These are phyloP conservation scores for Stenodera caucasica DNA, from an alignment of 2,888 invertebrate genomes.

Conservation along the genomic window DNA sequence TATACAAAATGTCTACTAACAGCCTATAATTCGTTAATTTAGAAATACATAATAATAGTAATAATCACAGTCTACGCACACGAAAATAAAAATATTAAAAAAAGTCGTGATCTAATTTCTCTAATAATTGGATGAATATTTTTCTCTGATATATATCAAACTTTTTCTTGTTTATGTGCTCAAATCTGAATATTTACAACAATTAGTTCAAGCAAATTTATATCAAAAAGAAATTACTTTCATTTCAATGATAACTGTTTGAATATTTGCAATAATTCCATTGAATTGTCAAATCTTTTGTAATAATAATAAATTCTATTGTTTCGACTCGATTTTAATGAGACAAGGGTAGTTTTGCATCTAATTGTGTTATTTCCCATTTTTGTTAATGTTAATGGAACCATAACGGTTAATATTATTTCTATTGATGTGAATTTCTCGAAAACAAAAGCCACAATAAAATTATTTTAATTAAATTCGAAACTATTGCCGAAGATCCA, in stretches of 20 bases:
- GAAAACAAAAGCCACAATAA: slow-evolving; percentile 15
- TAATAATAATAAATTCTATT: no score
- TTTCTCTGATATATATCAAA: not conserved
- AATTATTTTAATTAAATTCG: not conserved
- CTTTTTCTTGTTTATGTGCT: no score
- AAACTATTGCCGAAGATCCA: slow-evolving; percentile 10
- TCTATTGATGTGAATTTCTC: slow-evolving; percentile 14
- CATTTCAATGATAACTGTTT: no score
- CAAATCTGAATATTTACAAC: no score
- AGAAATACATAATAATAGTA: not conserved
- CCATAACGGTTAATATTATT: slow-evolving; percentile 14
- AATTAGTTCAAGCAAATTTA: not conserved
- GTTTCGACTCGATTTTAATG: no score
- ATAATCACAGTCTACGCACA: not conserved
- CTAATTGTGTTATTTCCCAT: not conserved
- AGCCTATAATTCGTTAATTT: not conserved
- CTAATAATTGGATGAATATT: not conserved
- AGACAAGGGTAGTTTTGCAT: no score
- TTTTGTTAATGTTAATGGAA: slow-evolving; percentile 7
- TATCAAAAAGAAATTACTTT: not conserved
- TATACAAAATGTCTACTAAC: not conserved
- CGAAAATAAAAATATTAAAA: not conserved
- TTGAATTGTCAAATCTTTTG: no score
- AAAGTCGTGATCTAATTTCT: not conserved
- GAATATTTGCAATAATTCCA: no score